Percentiles rank a stretch among this genome's conserved stretches.
phyloP scores from a whole-genome alignment of 1,140 invertebrate species.

The Lordiphosa stackelbergi region DNA sequence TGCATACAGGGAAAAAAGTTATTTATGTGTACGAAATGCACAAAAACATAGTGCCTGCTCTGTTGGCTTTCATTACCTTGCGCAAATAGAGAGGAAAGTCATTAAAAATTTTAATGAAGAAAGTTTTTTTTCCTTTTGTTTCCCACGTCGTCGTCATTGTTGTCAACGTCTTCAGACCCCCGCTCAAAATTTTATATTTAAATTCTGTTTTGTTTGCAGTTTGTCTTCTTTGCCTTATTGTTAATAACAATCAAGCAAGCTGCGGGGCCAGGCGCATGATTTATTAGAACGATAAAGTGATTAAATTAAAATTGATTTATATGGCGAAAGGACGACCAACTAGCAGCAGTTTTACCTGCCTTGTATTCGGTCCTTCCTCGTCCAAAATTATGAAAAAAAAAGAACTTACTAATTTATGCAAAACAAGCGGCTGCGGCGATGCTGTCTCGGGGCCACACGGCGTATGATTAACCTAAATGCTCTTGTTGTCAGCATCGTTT shows the following conservation, averaged over 20 bases:
- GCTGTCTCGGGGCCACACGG: constrained; percentile 32
- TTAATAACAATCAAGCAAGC: constrained; percentile 53
- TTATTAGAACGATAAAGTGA: constrained; percentile 73
- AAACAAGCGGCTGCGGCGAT: constrained; percentile 43
- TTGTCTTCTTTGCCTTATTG: constrained; percentile 52
- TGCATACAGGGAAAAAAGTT: constrained; percentile 29
- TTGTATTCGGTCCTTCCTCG: constrained; percentile 3
- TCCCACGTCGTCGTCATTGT: constrained; percentile 21
- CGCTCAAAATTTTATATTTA: constrained; percentile 65
- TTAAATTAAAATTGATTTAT: constrained; percentile 75
- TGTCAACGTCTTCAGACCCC: constrained; percentile 23
- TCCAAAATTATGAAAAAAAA: constrained; percentile 20
- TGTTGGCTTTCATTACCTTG: constrained; percentile 73
- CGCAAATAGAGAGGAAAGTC: constrained; percentile 68
- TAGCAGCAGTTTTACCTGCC: constrained; percentile 26
- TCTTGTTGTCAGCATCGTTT: constrained; percentile 26
- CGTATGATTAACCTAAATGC: constrained; percentile 71
- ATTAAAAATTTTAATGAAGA: constrained; percentile 74
- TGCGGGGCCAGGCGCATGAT: constrained; percentile 42
- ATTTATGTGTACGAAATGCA: constrained; percentile 29
- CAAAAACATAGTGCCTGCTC: constrained; percentile 55
- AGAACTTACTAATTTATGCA: constrained; percentile 73
- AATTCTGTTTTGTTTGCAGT: constrained; percentile 64
- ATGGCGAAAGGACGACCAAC: constrained; percentile 28
- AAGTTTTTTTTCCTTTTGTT: constrained; percentile 72